These are phyloP conservation scores for Antitype chi DNA, from an alignment of 2,888 invertebrate species.

Conservation along the genomic window DNA sequence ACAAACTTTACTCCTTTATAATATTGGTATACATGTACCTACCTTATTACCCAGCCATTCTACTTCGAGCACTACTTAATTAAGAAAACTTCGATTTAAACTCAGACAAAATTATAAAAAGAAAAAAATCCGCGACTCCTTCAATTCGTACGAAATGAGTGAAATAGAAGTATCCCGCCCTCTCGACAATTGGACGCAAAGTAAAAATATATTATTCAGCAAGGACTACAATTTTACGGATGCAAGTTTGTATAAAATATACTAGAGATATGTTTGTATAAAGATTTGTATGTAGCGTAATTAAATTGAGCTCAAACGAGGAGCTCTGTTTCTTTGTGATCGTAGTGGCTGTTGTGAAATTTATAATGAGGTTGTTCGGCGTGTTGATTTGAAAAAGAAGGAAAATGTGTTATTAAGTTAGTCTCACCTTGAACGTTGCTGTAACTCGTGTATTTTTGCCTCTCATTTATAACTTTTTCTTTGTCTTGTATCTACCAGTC, in stretches of 20 bases:
- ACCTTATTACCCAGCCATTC: background rate
- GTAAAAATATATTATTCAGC: conserved; percentile 77
- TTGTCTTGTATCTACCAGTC: background rate
- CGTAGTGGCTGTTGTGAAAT: conserved; percentile 29
- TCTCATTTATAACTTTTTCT: background rate
- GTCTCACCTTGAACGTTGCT: conserved; percentile 19
- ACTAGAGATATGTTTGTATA: conserved; percentile 31
- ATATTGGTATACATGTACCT: background rate
- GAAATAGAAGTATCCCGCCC: conserved; percentile 71
- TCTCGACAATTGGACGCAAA: conserved; percentile 73
- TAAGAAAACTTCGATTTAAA: conserved; percentile 37
- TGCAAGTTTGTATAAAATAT: conserved; percentile 62
- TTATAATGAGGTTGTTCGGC: conserved; percentile 31
- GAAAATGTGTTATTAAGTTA: conserved; percentile 7
- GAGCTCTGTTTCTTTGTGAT: conserved; percentile 44
- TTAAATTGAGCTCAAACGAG: conserved; percentile 56
- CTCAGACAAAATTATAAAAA: conserved; percentile 26
- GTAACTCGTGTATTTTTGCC: no score
- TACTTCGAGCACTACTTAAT: conserved; percentile 17
- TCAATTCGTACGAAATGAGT: conserved; percentile 69
- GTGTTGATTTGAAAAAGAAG: conserved; percentile 25
- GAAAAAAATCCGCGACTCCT: conserved; percentile 63
- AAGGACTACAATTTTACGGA: conserved; percentile 68
- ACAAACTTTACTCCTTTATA: no score
- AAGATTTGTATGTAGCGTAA: conserved; percentile 51